These are phyloP conservation scores for Drosophila tani DNA, from an alignment of 1,140 invertebrate species.

Conservation along the genomic window DNA sequence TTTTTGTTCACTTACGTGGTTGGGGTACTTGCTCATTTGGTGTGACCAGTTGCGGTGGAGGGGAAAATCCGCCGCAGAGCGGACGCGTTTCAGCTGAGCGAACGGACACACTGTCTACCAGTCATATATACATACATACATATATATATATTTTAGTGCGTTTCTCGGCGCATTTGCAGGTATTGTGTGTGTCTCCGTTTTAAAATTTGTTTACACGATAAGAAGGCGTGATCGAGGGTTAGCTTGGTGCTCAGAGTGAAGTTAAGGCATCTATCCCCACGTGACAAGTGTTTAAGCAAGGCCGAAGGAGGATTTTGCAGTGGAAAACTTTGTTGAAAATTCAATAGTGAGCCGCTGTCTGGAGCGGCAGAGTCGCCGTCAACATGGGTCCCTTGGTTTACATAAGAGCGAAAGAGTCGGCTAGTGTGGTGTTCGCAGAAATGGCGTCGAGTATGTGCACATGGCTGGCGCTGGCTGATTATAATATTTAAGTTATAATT, in stretches of 20 bases:
- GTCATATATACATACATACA: no score
- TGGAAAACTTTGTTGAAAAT: constrained; percentile 67
- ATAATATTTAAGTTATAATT: constrained; percentile 34
- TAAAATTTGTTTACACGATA: constrained; percentile 72
- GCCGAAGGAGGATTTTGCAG: constrained; percentile 17
- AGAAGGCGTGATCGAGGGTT: constrained; percentile 32
- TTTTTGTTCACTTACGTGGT: no score
- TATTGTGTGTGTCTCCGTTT: constrained; percentile 69
- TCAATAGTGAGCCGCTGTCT: constrained; percentile 67
- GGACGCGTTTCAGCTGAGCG: no score
- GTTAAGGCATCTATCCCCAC: not conserved
- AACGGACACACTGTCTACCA: constrained; percentile 11
- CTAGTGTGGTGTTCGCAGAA: constrained; percentile 68
- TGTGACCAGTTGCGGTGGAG: no score
- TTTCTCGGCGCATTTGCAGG: constrained; percentile 83
- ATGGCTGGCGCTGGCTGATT: constrained; percentile 52
- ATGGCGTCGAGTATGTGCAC: constrained; percentile 80
- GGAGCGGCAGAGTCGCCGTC: constrained; percentile 58
- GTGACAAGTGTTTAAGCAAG: constrained; percentile 43
- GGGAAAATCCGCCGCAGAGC: no score
- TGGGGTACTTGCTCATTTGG: no score
- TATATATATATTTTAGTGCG: constrained; percentile 50
- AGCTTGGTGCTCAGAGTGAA: constrained; percentile 43
- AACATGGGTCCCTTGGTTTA: constrained; percentile 60
- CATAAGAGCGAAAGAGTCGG: constrained; percentile 71